Base-by-base conservation (phyloP, 2,888 invertebrate species). In the Cephalotes varians region DNA sequence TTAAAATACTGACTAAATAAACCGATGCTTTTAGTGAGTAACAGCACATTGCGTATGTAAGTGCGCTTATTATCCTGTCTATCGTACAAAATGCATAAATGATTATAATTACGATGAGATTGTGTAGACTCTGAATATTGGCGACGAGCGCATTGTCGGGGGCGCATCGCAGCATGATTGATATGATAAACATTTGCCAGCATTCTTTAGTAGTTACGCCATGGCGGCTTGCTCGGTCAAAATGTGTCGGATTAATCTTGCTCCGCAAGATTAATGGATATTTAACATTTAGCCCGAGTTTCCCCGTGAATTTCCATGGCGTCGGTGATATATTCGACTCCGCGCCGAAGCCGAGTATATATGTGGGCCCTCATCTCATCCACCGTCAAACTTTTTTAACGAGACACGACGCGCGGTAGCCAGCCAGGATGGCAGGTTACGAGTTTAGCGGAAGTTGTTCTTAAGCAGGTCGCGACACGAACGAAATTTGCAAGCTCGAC, bases 131-230 rank as follows among this genome's bases (percentile, higher is more conserved):
- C 67, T 0, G 51, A 12, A 79, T 56, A 71, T 69, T 69, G 58
- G 71, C 40, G 37, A 67, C 51, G 58, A 51, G 31, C 69, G 77
- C 47, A 76, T 44, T 28, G 67, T 60, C 49, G 15, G 49, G 15
- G 6, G 72, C 60, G 49, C 51, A 80, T 71, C 81, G 49, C 37
- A 28, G 49, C n/a, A n/a, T 77, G 84, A 84, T 84, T 79, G 84
- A 84, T 84, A 65, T 67, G 56, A 79, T 62, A 84, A 84, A 84
- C 82, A 84, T 79, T 82, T 73, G 84, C 73, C 72, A 47, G 84
- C 67, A 73, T 84, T 84, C 84, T 82, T 84, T 65, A 56, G 25
- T 62, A 73, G 65, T 84, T 60, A 21, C 37, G 56, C 71, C 80
- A 69, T 6, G 15, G 72, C 51, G 67, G 72, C 72, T 67, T 40